phyloP scores from a whole-genome alignment of 2,888 invertebrate genomes.

The Caenorhabditis sp. region DNA sequence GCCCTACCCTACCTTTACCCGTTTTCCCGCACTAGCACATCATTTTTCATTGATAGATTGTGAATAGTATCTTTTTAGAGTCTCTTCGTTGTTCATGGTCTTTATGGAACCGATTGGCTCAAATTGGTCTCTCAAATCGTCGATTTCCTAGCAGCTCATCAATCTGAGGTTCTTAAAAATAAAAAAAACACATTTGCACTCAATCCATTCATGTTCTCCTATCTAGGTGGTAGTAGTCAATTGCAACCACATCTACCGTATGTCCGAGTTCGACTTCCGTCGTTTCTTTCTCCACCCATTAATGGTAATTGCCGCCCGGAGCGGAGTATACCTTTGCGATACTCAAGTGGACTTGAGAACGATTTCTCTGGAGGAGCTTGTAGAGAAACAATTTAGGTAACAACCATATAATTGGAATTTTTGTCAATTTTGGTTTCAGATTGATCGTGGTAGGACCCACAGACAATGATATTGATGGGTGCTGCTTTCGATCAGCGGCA shows the following conservation, averaged over 20 bases:
- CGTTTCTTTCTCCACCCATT: slow-evolving; percentile 34
- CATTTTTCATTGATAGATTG: background rate
- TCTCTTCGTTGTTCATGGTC: slow-evolving; percentile 47
- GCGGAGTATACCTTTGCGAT: background rate
- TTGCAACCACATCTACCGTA: slow-evolving; percentile 29
- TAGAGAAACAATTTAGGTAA: slow-evolving; percentile 23
- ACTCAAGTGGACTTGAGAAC: slow-evolving; percentile 18
- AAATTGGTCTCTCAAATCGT: slow-evolving; percentile 14
- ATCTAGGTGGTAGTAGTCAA: slow-evolving; percentile 32
- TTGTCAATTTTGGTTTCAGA: slow-evolving; percentile 21
- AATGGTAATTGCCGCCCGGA: background rate
- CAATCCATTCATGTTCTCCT: too few relatives aligned
- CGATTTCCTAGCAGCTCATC: slow-evolving; percentile 17
- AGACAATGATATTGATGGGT: slow-evolving; percentile 11
- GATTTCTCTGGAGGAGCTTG: slow-evolving; percentile 9
- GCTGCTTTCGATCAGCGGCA: slow-evolving; percentile 7
- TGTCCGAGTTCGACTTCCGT: slow-evolving; percentile 32
- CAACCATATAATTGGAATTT: background rate
- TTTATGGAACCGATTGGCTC: slow-evolving; percentile 38
- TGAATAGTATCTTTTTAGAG: slow-evolving; percentile 14
- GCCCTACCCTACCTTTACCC: too few relatives aligned
- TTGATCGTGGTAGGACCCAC: slow-evolving; percentile 53
- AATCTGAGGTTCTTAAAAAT: slow-evolving; percentile 1
- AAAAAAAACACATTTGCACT: too few relatives aligned
- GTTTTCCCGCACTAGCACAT: background rate